Conservation (phyloP, 37 sponge, comb jelly and placozoan species). For the Cladorhizidae sp. region DNA sequence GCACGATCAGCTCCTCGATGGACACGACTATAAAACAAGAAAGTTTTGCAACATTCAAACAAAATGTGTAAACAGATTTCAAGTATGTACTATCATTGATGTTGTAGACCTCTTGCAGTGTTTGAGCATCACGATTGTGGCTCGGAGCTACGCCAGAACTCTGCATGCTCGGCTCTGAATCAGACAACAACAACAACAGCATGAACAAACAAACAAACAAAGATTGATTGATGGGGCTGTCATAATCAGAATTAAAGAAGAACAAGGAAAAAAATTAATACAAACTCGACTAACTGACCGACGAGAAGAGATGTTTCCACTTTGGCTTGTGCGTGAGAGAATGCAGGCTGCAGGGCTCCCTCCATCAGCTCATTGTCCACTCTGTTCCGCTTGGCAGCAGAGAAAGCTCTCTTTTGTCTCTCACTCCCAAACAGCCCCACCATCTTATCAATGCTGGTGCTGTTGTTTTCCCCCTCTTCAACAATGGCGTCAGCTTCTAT, state of each 20-base stretch:
- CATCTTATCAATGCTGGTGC: conserved; percentile 18
- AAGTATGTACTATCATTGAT: conserved; percentile 58
- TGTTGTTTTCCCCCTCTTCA: neutral
- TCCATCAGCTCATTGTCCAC: conserved; percentile 45
- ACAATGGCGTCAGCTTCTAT: neutral
- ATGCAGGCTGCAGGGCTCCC: conserved; percentile 45
- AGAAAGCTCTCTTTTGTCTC: conserved; percentile 48
- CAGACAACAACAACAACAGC: neutral
- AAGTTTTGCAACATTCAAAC: neutral
- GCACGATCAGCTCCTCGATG: conserved; percentile 9
- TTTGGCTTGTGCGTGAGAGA: conserved; percentile 27
- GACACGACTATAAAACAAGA: conserved; percentile 17
- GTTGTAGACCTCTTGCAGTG: conserved; percentile 72
- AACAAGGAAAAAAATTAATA: no score
- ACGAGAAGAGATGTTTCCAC: no score
- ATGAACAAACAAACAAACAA: neutral
- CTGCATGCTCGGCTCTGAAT: neutral
- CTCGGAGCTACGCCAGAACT: conserved; percentile 53
- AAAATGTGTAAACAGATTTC: no score
- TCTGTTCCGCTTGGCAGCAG: conserved; percentile 57
- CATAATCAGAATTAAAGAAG: neutral
- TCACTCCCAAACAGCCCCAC: conserved; percentile 75
- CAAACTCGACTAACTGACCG: neutral
- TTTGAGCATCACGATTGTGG: conserved; percentile 58
- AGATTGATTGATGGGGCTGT: no score